Evolutionary conservation across 2,888 invertebrate species (phyloP).

Genomic region (Baccha elongata): DNA sequence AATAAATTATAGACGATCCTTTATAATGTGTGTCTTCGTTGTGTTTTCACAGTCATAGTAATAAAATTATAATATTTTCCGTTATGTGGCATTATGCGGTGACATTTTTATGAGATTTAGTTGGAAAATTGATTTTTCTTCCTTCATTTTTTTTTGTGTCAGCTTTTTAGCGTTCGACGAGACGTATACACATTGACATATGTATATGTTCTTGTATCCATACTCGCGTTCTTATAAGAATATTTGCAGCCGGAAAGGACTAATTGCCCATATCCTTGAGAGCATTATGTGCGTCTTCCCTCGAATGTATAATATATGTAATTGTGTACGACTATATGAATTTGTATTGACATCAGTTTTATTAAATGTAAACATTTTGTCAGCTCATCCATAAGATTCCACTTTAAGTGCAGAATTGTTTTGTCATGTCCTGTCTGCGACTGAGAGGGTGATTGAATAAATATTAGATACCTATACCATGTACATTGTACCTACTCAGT

Average conservation of each 20-base stretch:
- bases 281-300: background rate
- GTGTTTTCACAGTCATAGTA: conserved; percentile 32
- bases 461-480: no score
- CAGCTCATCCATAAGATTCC: conserved; percentile 58
- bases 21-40: conserved; percentile 38
- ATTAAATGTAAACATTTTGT: conserved; percentile 73
- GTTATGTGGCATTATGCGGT: conserved; percentile 71
- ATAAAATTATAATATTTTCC: conserved; percentile 73
- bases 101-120: conserved; percentile 70
- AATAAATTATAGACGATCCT: conserved; percentile 72
- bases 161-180: conserved; percentile 11
- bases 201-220: no score
- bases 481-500: no score
- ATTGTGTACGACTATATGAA: conserved; percentile 26
- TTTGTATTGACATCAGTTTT: conserved; percentile 57
- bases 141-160: conserved; percentile 8
- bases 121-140: conserved; percentile 58
- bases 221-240: conserved; percentile 2
- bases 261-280: conserved; percentile 72
- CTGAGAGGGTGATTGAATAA: conserved; percentile 24
- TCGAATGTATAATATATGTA: background rate
- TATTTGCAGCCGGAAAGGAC: conserved; percentile 59
- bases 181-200: conserved; percentile 22
- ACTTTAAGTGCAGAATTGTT: conserved; percentile 32
- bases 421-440: conserved; percentile 55